Evolutionary conservation across 2,113 vertebrate genomes (phyloP).

Genomic region (Nycticryphes semicollaris): DNA sequence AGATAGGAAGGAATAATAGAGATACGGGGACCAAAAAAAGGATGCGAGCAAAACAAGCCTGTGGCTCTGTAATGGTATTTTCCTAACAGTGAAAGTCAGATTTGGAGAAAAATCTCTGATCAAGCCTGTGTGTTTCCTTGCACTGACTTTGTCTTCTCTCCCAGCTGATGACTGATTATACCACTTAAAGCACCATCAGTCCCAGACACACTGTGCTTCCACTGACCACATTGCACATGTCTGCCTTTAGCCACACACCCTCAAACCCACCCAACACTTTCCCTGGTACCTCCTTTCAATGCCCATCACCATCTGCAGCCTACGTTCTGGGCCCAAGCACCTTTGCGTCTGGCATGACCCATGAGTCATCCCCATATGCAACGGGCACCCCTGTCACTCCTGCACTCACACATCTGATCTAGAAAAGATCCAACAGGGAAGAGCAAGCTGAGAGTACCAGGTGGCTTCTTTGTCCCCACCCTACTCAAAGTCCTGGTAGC

Average conservation of each 20-base stretch:
- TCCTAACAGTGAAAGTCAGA: neutral
- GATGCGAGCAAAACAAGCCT: neutral
- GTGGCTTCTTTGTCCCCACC: neutral
- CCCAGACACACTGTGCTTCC: neutral
- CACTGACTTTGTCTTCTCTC: neutral
- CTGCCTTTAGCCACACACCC: neutral
- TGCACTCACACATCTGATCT: fast-evolving
- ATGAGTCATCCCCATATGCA: neutral
- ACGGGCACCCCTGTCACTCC: fast-evolving
- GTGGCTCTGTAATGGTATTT: neutral
- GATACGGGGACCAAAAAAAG: neutral
- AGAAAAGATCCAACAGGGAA: neutral
- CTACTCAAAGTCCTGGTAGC: neutral
- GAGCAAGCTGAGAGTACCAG: neutral
- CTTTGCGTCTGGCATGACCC: neutral
- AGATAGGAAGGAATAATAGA: neutral
- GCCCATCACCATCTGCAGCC: neutral
- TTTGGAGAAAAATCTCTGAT: neutral
- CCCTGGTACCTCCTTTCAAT: neutral
- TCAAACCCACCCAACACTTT: neutral
- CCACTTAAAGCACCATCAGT: neutral
- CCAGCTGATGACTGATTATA: neutral
- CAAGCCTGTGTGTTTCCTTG: neutral
- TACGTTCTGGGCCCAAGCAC: neutral
- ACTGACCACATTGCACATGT: neutral